phyloP scores from a whole-genome alignment of 1,140 invertebrate genomes.

The Papilio aristodemus region DNA sequence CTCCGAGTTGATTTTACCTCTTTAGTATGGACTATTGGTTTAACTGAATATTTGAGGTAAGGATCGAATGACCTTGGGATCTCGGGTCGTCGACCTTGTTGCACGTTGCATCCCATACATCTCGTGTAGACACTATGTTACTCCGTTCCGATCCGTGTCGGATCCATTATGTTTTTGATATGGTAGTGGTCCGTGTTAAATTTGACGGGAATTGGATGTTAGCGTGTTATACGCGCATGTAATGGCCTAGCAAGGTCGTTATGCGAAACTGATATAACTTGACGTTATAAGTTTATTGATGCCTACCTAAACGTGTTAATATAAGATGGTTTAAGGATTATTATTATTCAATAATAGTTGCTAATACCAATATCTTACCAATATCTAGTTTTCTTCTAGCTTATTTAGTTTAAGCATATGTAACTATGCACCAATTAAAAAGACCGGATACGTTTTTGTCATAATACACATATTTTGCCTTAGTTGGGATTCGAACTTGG shows the following conservation, averaged over 20 bases:
- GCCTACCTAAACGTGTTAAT: neutral
- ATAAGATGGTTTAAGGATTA: neutral
- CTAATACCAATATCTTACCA: too few relatives aligned
- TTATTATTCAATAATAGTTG: too few relatives aligned
- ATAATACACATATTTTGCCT: too few relatives aligned
- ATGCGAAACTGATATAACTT: constrained; percentile 12
- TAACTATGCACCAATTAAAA: too few relatives aligned
- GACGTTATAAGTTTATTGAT: neutral
- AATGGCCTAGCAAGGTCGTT: constrained; percentile 27
- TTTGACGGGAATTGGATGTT: constrained; percentile 20
- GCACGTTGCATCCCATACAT: constrained; percentile 23
- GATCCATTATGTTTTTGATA: constrained; percentile 24
- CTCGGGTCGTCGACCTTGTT: neutral
- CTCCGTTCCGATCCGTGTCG: constrained; percentile 25
- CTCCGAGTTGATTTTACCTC: neutral
- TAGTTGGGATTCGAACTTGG: too few relatives aligned
- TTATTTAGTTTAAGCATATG: too few relatives aligned
- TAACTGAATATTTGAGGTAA: neutral
- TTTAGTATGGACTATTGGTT: neutral
- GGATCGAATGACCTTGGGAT: constrained; percentile 16
- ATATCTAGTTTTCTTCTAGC: too few relatives aligned
- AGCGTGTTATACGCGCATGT: constrained; percentile 14
- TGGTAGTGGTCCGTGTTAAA: constrained; percentile 24
- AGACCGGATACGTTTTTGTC: too few relatives aligned
- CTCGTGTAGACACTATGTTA: constrained; percentile 26